Evolutionary conservation across 2,797 vertebrate genomes (phyloP).

Genomic region (Ptychadena robeensis): DNA sequence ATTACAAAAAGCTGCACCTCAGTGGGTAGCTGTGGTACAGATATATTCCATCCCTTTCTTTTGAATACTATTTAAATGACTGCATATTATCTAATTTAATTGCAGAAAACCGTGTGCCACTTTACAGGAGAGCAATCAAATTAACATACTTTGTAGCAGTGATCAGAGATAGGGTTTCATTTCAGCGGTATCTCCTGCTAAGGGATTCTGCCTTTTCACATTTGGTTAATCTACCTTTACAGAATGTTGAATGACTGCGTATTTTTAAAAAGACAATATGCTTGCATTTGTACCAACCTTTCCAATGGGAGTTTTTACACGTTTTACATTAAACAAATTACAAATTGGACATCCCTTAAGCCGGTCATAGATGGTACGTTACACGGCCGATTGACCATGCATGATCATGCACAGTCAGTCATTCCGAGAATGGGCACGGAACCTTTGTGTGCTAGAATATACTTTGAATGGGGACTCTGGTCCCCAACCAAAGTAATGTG

Average conservation of each 20-base stretch:
- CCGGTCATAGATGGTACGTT: too few species aligned
- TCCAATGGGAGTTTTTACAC: too few species aligned
- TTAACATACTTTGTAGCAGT: neutral
- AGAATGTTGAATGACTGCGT: neutral
- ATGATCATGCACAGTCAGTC: too few species aligned
- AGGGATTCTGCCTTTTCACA: neutral
- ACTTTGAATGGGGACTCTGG: too few species aligned
- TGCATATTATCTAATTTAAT: conserved; percentile 1
- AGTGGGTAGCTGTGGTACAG: neutral
- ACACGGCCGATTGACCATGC: too few species aligned
- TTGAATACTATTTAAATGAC: neutral
- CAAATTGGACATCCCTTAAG: too few species aligned
- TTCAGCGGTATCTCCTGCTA: neutral
- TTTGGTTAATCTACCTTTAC: neutral
- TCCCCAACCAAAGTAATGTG: too few species aligned
- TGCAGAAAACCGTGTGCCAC: neutral
- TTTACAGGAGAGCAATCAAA: neutral
- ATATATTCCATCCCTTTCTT: neutral
- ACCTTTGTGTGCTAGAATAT: too few species aligned
- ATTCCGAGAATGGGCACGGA: too few species aligned
- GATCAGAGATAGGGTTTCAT: neutral
- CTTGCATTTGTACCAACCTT: neutral
- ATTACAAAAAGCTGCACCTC: neutral
- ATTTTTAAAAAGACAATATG: neutral
- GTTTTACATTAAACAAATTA: too few species aligned